Percentiles rank a stretch among this genome's conserved stretches.
Conservation (phyloP, 2,113 vertebrate species). For the Clarias magur region DNA sequence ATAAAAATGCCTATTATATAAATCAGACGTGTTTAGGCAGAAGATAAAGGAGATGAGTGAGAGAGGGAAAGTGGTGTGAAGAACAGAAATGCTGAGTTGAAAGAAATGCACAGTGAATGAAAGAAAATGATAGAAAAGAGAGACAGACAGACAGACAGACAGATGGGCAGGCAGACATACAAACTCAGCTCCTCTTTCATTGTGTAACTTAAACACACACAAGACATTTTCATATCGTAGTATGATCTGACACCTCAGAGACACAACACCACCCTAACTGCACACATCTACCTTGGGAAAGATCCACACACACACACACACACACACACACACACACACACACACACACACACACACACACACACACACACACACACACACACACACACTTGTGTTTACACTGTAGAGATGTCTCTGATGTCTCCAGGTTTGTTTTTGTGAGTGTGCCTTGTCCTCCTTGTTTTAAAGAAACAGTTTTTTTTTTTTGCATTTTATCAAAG, state of each 20-base stretch:
- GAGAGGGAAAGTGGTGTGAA: background rate
- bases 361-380: too few relatives aligned
- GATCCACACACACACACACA: background rate
- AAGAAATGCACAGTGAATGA: background rate
- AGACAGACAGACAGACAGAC: too few relatives aligned
- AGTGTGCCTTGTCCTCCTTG: background rate
- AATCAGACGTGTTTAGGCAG: background rate
- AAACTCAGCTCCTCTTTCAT: background rate
- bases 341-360: background rate
- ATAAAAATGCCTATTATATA: background rate
- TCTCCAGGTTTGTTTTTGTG: conserved; percentile 4
- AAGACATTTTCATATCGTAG: background rate
- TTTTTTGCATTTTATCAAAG: background rate
- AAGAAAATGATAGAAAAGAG: background rate
- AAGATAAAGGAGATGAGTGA: background rate
- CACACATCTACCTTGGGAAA: background rate
- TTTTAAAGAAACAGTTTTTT: background rate
- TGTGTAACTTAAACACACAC: background rate
- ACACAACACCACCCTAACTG: background rate
- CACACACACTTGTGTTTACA: background rate
- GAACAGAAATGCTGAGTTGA: background rate
- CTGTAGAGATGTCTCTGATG: background rate
- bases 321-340: background rate
- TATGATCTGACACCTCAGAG: background rate
- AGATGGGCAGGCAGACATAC: background rate